Evolutionary conservation across 1,140 invertebrate genomes (phyloP).

Genomic region (Penaeus vannamei): DNA sequence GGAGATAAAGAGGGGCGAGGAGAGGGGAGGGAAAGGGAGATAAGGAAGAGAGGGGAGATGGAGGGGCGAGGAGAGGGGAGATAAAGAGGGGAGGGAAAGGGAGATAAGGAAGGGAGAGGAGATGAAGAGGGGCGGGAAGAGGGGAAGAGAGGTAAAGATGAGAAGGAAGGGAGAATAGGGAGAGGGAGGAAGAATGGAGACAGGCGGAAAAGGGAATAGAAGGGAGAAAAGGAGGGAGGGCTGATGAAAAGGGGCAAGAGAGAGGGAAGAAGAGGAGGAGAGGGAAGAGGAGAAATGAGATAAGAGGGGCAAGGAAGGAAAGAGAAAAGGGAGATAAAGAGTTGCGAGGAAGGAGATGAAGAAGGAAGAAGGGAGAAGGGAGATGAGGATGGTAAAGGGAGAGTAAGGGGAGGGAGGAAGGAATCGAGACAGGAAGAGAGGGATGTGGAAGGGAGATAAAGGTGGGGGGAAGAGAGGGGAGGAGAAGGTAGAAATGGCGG

Average conservation of each 20-base stretch:
- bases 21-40: not conserved
- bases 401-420: no score
- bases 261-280: no score
- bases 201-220: not conserved
- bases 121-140: not conserved
- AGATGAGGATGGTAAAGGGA: no score
- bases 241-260: no score
- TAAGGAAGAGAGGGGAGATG: not conserved
- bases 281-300: no score
- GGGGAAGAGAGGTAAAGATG: not conserved
- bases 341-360: no score
- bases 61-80: not conserved
- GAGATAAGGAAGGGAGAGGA: not conserved
- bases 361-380: no score
- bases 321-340: no score
- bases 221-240: not conserved
- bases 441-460: no score
- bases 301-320: accelerated
- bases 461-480: no score
- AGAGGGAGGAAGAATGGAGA: not conserved
- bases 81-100: not conserved
- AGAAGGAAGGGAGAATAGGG: not conserved
- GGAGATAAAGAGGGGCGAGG: not conserved
- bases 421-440: no score
- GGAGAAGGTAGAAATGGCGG: no score